phyloP scores from a whole-genome alignment of 2,113 vertebrate species.

The Cyrtonyx montezumae region DNA sequence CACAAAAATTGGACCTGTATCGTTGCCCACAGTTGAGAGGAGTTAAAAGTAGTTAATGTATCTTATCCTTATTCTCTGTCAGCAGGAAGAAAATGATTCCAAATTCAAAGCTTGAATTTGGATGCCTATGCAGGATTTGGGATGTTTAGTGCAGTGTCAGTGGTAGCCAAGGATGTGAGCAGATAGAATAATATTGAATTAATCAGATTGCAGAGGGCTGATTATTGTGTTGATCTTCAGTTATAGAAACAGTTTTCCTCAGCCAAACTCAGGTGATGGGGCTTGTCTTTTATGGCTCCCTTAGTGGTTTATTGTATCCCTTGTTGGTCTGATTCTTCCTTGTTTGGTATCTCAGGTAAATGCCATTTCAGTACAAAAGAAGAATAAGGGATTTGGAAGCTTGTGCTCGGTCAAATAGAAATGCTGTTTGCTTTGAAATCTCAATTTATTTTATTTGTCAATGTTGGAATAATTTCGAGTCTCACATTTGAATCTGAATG shows the following conservation, averaged over 20 bases:
- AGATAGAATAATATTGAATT: neutral
- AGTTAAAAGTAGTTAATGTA: neutral
- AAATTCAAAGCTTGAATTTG: neutral
- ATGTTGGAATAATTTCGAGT: neutral
- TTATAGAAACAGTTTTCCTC: neutral
- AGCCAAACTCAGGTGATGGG: neutral
- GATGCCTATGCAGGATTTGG: neutral
- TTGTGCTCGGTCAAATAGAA: neutral
- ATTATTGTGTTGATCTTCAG: conserved; percentile 19
- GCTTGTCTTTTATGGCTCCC: neutral
- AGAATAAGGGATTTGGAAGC: neutral
- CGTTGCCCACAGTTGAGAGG: neutral
- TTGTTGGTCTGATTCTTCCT: conserved; percentile 3
- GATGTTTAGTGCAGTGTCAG: neutral
- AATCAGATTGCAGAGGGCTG: neutral
- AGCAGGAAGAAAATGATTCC: neutral
- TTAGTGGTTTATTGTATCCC: neutral
- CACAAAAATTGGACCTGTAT: neutral
- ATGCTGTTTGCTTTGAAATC: neutral
- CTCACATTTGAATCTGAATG: neutral
- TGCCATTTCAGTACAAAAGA: neutral
- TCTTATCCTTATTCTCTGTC: neutral
- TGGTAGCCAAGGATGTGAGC: neutral
- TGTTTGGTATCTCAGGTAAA: neutral
- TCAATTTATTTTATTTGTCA: neutral